phyloP scores from a whole-genome alignment of 2,797 vertebrate species.

The Lepilemur ruficaudatus region DNA sequence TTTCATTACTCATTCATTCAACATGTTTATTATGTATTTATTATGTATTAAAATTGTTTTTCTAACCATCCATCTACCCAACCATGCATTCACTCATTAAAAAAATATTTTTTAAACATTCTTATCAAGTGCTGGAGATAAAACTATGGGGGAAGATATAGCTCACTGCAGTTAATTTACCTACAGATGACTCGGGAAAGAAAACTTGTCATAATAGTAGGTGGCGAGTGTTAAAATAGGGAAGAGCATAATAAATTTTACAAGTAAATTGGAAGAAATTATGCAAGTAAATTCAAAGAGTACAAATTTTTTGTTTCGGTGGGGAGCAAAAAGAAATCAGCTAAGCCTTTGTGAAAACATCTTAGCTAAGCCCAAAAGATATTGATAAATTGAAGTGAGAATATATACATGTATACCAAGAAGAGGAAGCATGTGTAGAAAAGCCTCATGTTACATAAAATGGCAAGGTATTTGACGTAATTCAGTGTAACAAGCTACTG shows the following conservation, averaged over 20 bases:
- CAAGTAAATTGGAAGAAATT: not conserved
- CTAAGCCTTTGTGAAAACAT: not conserved
- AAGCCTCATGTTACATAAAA: not conserved
- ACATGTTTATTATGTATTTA: not conserved
- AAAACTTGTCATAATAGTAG: not conserved
- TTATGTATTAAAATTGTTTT: not conserved
- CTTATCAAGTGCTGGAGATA: not conserved
- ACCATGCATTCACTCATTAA: not conserved
- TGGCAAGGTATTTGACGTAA: not conserved
- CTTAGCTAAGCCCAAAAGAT: not conserved
- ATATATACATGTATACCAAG: too few relatives aligned
- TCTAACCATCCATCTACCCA: not conserved
- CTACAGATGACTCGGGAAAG: not conserved
- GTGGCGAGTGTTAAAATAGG: not conserved
- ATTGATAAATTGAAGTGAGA: not conserved
- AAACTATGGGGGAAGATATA: not conserved
- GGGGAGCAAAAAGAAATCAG: not conserved
- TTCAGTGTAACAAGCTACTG: not conserved
- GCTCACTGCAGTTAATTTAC: not conserved
- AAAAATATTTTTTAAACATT: conserved; percentile 1
- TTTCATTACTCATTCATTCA: not conserved
- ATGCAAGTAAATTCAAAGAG: not conserved
- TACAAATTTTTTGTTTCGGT: not conserved
- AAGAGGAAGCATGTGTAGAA: not conserved
- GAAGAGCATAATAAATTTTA: not conserved